Conservation (phyloP, 2,888 invertebrate species). For the Girardia tigrina region DNA sequence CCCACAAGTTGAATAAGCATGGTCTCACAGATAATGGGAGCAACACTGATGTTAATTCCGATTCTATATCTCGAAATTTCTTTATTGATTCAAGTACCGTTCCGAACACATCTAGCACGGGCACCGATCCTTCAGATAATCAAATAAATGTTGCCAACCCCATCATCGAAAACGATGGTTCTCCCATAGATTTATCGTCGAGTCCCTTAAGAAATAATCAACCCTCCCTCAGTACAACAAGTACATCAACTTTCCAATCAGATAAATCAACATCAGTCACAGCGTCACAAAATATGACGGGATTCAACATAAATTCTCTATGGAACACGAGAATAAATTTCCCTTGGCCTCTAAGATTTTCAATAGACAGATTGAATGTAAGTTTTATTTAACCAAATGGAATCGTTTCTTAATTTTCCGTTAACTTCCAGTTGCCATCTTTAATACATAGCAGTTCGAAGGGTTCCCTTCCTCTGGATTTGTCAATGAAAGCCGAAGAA, state of each 20-base stretch:
- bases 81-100: constrained; percentile 6
- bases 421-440: neutral
- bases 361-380: neutral
- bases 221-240: neutral
- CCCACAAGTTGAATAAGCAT: constrained; percentile 36
- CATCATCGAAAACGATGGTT: neutral
- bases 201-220: neutral
- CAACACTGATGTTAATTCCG: constrained; percentile 1
- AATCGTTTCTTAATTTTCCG: neutral
- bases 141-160: neutral
- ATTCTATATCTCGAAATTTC: neutral
- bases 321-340: neutral
- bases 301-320: neutral
- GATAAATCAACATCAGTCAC: neutral
- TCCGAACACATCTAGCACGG: neutral
- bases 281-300: neutral
- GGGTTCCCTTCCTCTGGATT: neutral
- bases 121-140: neutral
- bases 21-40: neutral
- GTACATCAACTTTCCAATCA: neutral
- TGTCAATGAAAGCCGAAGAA: constrained; percentile 12
- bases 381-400: neutral
- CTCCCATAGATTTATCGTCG: neutral
- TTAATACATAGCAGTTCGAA: neutral
- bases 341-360: neutral